Evolutionary conservation across 2,888 invertebrate genomes (phyloP).

Genomic region (Dolomedes plantarius): DNA sequence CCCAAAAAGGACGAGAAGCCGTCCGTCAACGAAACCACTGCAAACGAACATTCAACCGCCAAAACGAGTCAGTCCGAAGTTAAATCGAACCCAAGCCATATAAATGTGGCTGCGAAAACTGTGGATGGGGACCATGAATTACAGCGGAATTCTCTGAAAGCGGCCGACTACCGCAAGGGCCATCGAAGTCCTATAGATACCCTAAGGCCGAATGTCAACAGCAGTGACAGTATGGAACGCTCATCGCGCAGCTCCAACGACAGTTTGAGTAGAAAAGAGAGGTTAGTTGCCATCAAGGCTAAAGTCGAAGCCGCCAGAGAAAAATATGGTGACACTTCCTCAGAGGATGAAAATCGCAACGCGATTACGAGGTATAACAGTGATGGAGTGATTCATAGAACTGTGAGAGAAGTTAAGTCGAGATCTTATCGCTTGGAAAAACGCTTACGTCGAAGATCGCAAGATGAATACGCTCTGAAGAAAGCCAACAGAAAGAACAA

Average conservation of each 20-base stretch:
- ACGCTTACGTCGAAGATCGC: slow-evolving; percentile 42
- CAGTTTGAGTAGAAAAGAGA: slow-evolving; percentile 71
- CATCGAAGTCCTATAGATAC: slow-evolving; percentile 29
- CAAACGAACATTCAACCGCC: slow-evolving; percentile 9
- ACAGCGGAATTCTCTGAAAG: neutral
- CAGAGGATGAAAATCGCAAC: slow-evolving; percentile 76
- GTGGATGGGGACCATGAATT: neutral
- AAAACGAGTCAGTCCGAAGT: slow-evolving; percentile 28
- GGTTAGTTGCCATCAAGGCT: slow-evolving; percentile 73
- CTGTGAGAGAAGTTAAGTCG: slow-evolving; percentile 73
- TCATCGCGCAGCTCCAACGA: slow-evolving; percentile 70
- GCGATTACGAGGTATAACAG: slow-evolving; percentile 54
- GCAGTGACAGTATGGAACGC: slow-evolving; percentile 67
- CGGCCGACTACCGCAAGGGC: neutral
- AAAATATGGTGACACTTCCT: slow-evolving; percentile 74
- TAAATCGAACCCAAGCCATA: slow-evolving; percentile 10
- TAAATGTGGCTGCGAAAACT: neutral
- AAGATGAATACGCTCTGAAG: slow-evolving; percentile 37
- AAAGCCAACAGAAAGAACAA: slow-evolving; percentile 30
- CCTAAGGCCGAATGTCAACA: slow-evolving; percentile 29
- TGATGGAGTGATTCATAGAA: slow-evolving; percentile 63
- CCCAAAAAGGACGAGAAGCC: slow-evolving; percentile 6
- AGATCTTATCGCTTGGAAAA: slow-evolving; percentile 39
- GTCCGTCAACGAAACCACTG: neutral
- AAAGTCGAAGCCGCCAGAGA: slow-evolving; percentile 73